These are phyloP conservation scores for Colistium nudipinnis DNA, from an alignment of 2,113 vertebrate species.

Conservation along the genomic window DNA sequence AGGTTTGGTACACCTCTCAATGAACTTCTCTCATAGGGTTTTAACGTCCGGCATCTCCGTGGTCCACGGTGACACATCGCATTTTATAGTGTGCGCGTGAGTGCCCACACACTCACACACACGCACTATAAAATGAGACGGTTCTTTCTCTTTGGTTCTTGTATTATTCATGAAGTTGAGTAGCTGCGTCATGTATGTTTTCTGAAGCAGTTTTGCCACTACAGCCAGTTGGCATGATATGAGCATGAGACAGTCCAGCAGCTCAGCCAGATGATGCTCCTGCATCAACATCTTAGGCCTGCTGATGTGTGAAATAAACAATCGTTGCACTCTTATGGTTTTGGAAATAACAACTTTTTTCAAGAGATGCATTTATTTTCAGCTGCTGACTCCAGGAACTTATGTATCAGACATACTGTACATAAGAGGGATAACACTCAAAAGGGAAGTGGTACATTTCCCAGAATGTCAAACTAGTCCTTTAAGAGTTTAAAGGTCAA, in stretches of 20 bases:
- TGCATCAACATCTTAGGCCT: slow-evolving; percentile 44
- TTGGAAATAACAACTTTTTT: slow-evolving; percentile 20
- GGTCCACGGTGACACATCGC: background rate
- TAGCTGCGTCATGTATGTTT: slow-evolving; percentile 53
- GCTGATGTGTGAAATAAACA: slow-evolving; percentile 67
- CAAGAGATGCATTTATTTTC: slow-evolving; percentile 26
- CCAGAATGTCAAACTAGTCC: background rate
- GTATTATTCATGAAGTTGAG: slow-evolving; percentile 57
- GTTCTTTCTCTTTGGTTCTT: no score
- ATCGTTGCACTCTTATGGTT: slow-evolving; percentile 36
- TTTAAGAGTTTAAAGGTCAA: background rate
- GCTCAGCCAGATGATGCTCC: slow-evolving; percentile 29
- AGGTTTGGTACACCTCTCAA: slow-evolving; percentile 33
- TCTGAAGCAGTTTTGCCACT: slow-evolving; percentile 46
- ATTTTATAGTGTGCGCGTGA: slow-evolving; percentile 30
- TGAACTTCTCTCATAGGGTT: slow-evolving; percentile 30
- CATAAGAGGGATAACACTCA: no score
- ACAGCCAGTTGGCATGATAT: slow-evolving; percentile 16
- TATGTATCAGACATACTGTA: background rate
- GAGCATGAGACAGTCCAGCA: slow-evolving; percentile 29
- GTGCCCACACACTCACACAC: no score
- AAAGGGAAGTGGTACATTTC: background rate
- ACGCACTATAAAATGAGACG: no score
- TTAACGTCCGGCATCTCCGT: slow-evolving; percentile 16
- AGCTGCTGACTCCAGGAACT: background rate